Percentiles rank a stretch among this genome's conserved stretches.
These are phyloP conservation scores for Oncorhynchus tshawytscha DNA, from an alignment of 2,113 vertebrate species.

Conservation along the genomic window DNA sequence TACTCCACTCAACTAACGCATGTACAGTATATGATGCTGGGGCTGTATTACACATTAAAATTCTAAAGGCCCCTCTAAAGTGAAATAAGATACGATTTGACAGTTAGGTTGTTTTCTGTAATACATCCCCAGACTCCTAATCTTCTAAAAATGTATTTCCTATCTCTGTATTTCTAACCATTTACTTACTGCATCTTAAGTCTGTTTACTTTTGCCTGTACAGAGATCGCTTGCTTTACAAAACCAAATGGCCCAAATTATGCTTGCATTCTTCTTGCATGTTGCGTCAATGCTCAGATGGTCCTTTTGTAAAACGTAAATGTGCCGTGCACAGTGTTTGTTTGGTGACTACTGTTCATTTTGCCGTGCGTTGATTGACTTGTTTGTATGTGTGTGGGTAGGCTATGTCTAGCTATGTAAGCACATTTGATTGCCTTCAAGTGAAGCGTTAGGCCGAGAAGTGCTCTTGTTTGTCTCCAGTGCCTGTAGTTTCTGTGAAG, in stretches of 20 bases:
- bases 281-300: not conserved
- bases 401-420: too few relatives aligned
- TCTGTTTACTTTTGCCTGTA: conserved; percentile 1
- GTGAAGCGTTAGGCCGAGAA: conserved; percentile 37
- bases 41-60: not conserved
- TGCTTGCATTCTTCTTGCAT: conserved; percentile 34
- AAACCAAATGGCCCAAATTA: conserved; percentile 11
- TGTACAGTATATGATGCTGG: conserved; percentile 16
- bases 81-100: too few relatives aligned
- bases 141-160: not conserved
- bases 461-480: conserved; percentile 59
- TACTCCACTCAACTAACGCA: conserved; percentile 18
- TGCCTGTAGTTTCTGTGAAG: conserved; percentile 48
- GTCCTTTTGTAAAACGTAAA: conserved; percentile 19
- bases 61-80: too few relatives aligned
- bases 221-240: conserved; percentile 5
- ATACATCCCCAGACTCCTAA: not conserved
- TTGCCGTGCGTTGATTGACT: not conserved
- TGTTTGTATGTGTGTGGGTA: not conserved
- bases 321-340: conserved; percentile 34
- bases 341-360: conserved; percentile 15
- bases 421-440: conserved; percentile 30
- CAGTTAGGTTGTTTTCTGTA: too few relatives aligned
- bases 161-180: not conserved
- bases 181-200: not conserved